These are phyloP conservation scores for Triplophysa yarkandensis DNA, from an alignment of 2,797 vertebrate genomes.

Conservation along the genomic window DNA sequence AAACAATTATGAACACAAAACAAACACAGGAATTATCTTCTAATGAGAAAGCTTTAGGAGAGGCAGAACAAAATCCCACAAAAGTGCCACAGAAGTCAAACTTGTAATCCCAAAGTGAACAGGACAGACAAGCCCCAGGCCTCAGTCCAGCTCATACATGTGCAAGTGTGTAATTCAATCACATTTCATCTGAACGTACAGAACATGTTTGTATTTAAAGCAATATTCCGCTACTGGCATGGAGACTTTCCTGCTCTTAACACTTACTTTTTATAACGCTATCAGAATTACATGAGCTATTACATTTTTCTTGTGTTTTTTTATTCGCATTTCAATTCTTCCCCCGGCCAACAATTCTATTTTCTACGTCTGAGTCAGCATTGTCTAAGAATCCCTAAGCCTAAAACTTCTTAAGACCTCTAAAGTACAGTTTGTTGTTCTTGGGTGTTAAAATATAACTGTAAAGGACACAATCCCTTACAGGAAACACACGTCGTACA, in stretches of 20 bases:
- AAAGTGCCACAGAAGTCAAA: constrained; percentile 5
- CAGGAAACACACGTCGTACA: no score
- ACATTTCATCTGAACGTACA: constrained; percentile 48
- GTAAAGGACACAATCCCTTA: not conserved
- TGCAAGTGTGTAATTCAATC: constrained; percentile 15
- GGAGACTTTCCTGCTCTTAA: constrained; percentile 38
- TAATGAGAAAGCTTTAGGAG: constrained; percentile 29
- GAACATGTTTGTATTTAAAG: constrained; percentile 48
- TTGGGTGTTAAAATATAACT: not conserved
- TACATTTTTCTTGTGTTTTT: constrained; percentile 35
- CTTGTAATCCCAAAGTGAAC: constrained; percentile 44
- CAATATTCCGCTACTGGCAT: constrained; percentile 40
- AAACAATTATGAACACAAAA: constrained; percentile 14
- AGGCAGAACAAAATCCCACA: constrained; percentile 25
- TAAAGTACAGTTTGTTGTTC: constrained; percentile 45
- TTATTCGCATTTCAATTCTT: constrained; percentile 16
- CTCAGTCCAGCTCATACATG: not conserved
- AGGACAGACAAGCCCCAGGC: constrained; percentile 34
- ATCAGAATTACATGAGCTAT: constrained; percentile 55
- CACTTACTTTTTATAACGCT: constrained; percentile 41
- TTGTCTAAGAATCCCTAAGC: constrained; percentile 12
- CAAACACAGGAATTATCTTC: constrained; percentile 34
- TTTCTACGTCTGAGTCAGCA: constrained; percentile 1
- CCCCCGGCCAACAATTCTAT: not conserved
- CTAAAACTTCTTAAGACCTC: constrained; percentile 23